Percentiles rank a stretch among this genome's conserved stretches.
phyloP scores from a whole-genome alignment of 2,797 vertebrate genomes.

The Thalassophryne amazonica region DNA sequence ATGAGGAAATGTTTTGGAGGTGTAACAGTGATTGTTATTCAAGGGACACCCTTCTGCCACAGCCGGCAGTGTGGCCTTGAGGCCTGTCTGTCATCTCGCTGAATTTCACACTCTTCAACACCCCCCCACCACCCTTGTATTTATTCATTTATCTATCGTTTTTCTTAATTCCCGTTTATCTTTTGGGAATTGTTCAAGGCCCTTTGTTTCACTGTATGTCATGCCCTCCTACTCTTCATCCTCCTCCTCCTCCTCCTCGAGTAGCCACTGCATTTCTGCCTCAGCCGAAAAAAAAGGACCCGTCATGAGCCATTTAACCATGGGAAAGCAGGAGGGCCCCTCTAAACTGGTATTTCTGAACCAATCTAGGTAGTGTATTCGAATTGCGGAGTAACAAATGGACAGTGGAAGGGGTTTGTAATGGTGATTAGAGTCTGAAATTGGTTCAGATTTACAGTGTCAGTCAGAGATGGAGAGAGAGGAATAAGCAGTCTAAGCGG shows the following conservation, averaged over 20 bases:
- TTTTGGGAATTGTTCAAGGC: conserved; percentile 75
- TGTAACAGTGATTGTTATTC: conserved; percentile 85
- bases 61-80: conserved; percentile 72
- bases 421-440: conserved; percentile 99
- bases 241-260: conserved; percentile 9
- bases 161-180: conserved; percentile 76
- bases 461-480: conserved; percentile 91
- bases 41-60: conserved; percentile 73
- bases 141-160: conserved; percentile 75
- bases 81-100: conserved; percentile 74
- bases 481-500: conserved; percentile 94
- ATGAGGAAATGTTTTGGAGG: conserved; percentile 84
- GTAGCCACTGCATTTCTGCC: conserved; percentile 55
- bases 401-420: conserved; percentile 98
- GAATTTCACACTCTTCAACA: conserved; percentile 77
- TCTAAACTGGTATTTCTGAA: conserved; percentile 88
- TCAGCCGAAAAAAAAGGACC: conserved; percentile 71
- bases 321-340: conserved; percentile 76
- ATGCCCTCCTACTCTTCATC: conserved; percentile 7
- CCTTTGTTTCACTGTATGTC: conserved; percentile 66
- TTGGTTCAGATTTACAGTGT: conserved; percentile 99
- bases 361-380: conserved; percentile 87
- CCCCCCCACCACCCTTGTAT: conserved; percentile 51
- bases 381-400: conserved; percentile 94
- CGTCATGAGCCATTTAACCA: conserved; percentile 88